Percentiles rank a stretch among this genome's conserved stretches.
Evolutionary conservation across 2,888 invertebrate species (phyloP).

Genomic region (Cephalotes varians): DNA sequence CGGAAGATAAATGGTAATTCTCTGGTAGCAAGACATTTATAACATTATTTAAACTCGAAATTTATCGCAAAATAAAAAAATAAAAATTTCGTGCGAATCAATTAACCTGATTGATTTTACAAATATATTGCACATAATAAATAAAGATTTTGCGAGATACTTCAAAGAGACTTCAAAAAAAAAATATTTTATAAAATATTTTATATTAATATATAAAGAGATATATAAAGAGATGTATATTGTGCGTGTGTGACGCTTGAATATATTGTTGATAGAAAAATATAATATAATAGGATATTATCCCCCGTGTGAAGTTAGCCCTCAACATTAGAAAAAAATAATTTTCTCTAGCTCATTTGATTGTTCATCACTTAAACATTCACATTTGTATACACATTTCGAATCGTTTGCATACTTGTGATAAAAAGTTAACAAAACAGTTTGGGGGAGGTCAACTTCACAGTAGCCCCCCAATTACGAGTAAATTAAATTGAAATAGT

Average conservation of each 20-base stretch:
- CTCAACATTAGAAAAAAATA: too few relatives aligned
- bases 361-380: too few relatives aligned
- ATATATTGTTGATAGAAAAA: background rate
- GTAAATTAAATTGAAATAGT: too few relatives aligned
- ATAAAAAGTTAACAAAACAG: too few relatives aligned
- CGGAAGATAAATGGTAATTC: background rate
- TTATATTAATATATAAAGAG: background rate
- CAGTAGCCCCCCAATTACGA: too few relatives aligned
- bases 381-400: too few relatives aligned
- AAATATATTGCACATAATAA: background rate
- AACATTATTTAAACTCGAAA: background rate
- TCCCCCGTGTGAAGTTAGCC: too few relatives aligned
- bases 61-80: background rate
- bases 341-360: too few relatives aligned
- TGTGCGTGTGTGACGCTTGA: background rate
- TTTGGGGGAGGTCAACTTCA: too few relatives aligned
- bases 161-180: background rate
- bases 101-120: background rate
- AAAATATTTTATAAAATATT: slow-evolving; percentile 4
- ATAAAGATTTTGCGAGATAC: background rate
- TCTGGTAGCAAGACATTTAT: slow-evolving; percentile 18
- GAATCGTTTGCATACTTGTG: too few relatives aligned
- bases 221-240: background rate
- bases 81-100: background rate
- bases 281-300: too few relatives aligned